phyloP scores from a whole-genome alignment of 2,797 vertebrate genomes.

The Neosalanx taihuensis region DNA sequence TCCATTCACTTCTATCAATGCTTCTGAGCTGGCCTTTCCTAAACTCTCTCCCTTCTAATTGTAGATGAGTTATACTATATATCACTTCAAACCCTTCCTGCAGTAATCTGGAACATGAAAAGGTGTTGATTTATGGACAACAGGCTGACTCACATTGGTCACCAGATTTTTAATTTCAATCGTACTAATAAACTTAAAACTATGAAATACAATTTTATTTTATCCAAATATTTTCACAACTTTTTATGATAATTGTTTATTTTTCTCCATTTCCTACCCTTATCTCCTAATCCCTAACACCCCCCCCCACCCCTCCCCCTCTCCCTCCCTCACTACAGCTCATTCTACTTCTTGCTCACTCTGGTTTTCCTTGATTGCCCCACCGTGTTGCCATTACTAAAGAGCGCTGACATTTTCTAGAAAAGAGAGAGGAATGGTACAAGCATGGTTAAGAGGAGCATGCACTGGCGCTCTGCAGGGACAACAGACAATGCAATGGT shows the following conservation, averaged over 20 bases:
- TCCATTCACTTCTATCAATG: neutral
- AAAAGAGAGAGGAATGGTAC: conserved; percentile 3
- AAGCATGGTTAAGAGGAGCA: conserved; percentile 6
- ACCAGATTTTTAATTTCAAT: neutral
- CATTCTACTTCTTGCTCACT: neutral
- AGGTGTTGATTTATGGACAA: neutral
- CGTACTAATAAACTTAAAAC: too few relatives aligned
- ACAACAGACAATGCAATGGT: neutral
- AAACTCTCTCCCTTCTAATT: neutral
- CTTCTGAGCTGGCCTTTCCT: neutral
- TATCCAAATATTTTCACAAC: too few relatives aligned
- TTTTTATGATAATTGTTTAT: too few relatives aligned
- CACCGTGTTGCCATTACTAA: neutral
- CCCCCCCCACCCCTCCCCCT: neutral
- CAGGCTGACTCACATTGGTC: neutral
- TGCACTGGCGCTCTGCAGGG: neutral
- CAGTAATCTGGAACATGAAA: neutral
- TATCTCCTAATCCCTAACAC: neutral
- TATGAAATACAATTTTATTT: too few relatives aligned
- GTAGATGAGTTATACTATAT: too few relatives aligned
- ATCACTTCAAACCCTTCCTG: neutral
- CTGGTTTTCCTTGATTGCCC: neutral
- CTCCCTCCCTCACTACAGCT: too few relatives aligned
- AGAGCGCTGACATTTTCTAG: neutral
- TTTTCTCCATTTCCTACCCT: neutral